Base-by-base conservation (phyloP, 2,888 invertebrate species). In the Perizoma affinitatum region DNA sequence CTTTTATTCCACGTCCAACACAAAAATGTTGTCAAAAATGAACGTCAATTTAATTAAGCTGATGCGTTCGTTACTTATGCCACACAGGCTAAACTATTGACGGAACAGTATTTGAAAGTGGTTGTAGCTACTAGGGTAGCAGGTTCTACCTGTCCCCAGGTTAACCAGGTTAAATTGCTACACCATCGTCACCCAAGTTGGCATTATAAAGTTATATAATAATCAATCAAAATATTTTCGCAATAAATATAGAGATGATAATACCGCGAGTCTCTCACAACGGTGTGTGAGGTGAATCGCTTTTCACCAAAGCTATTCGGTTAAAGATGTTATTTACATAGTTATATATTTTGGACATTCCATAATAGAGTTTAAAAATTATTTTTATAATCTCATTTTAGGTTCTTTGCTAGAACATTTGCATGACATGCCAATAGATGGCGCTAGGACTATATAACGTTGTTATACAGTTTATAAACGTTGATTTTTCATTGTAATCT, bases 11-110 rank as follows among this genome's bases (percentile, higher is more conserved):
- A 22, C 22, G 79, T 89, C 0, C 1, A 22, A 22, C 22, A 22
- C 1, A 22, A 22, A 2, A 22, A 22, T 22, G 22, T 22, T 22
- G 22, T 22, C 1, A 3, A 89, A 90, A 53, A 86, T 91, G 56
- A 0, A 79, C 83, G 5, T 86, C 89, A 86, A 89, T 86, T 89
- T 0, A 91, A 87, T 54, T 75, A 89, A 0, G 92, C 89, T 0
- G 91, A 90, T 59, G 93, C 81, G 1, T 93, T 92, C 59, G 91
- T 92, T 61, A 83, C 80, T 2, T 92, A 92, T 65, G 92, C 87
- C 0, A 76, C 78, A 4, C 80, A 86, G 55, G 88, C 86, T 0
- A 82, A 82, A 46, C 57, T 90, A 55, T 65, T 89, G 6, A 79
- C 83, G 52, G 83, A 22, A 22, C 22, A 22, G 1, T 22, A 22